Evolutionary conservation across 2,797 vertebrate genomes (phyloP).

Genomic region (Clarias fuscus): DNA sequence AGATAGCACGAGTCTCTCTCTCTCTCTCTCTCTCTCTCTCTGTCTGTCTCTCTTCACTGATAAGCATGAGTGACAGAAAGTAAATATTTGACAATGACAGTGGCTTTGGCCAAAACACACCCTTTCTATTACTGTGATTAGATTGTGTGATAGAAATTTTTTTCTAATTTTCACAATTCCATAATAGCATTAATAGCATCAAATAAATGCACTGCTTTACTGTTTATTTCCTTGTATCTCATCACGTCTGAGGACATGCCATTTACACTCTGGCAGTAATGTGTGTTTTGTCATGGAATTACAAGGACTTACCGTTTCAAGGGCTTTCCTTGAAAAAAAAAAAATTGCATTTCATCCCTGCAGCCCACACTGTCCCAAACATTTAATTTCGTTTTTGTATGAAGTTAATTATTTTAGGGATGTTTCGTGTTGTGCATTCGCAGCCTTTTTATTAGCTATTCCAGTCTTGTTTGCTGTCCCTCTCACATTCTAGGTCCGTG

Average conservation of each 20-base stretch:
- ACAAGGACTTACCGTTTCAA: neutral
- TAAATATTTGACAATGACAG: conserved; percentile 69
- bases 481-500: conserved; percentile 64
- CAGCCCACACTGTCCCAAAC: neutral
- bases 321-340: neutral
- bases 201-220: conserved; percentile 16
- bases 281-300: conserved; percentile 4
- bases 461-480: conserved; percentile 56
- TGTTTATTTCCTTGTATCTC: conserved; percentile 58
- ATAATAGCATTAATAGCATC: neutral
- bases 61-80: conserved; percentile 77
- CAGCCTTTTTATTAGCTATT: conserved; percentile 45
- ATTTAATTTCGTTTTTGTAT: neutral
- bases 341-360: neutral
- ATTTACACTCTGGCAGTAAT: neutral
- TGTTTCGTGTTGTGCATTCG: neutral
- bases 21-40: conserved; percentile 39
- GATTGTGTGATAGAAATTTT: conserved; percentile 11
- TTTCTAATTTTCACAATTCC: conserved; percentile 23
- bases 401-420: conserved; percentile 1
- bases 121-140: conserved; percentile 27
- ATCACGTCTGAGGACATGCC: neutral
- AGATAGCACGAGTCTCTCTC: conserved; percentile 65
- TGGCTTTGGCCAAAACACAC: conserved; percentile 39
- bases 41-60: conserved; percentile 68